Percentiles rank a stretch among this genome's conserved stretches.
Conservation (phyloP, 2,888 invertebrate species). For the Alviniconcha strummeri region DNA sequence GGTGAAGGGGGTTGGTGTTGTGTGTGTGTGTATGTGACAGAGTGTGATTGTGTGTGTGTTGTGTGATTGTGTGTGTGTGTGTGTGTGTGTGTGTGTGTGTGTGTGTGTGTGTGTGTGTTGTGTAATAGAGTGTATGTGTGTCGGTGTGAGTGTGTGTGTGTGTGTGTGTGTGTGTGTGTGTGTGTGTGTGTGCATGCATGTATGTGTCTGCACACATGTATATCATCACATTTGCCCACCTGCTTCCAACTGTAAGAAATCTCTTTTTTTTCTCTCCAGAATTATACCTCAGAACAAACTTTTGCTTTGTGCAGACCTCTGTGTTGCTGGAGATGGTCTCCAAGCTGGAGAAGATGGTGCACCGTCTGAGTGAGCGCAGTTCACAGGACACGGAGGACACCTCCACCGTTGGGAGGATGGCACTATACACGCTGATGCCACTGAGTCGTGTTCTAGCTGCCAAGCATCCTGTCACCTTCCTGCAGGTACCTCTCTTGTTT, state of each 20-base stretch:
- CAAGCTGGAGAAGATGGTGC: conserved; percentile 50
- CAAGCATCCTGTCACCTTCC: conserved; percentile 82
- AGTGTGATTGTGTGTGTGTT: background rate
- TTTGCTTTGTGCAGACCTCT: conserved; percentile 33
- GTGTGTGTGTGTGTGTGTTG: too few species aligned
- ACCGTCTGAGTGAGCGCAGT: background rate
- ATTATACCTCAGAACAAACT: too few species aligned
- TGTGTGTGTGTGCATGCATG: too few species aligned
- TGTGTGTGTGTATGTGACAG: background rate
- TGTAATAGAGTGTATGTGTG: too few species aligned
- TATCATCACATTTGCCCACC: too few species aligned
- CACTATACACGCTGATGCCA: conserved; percentile 87
- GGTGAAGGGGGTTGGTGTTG: background rate
- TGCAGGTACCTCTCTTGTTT: conserved; percentile 71
- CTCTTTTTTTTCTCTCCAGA: too few species aligned
- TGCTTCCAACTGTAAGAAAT: too few species aligned
- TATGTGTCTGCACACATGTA: too few species aligned
- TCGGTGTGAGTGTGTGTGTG: too few species aligned
- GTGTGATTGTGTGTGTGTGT: too few species aligned
- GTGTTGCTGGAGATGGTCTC: conserved; percentile 55
- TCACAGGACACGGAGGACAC: conserved; percentile 77
- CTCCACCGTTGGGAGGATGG: conserved; percentile 86
- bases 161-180: too few species aligned
- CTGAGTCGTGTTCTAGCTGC: conserved; percentile 84
- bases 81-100: too few species aligned